Percentiles rank a stretch among this genome's conserved stretches.
These are phyloP conservation scores for Cyclina sinensis DNA, from an alignment of 1,140 invertebrate species.

Conservation along the genomic window DNA sequence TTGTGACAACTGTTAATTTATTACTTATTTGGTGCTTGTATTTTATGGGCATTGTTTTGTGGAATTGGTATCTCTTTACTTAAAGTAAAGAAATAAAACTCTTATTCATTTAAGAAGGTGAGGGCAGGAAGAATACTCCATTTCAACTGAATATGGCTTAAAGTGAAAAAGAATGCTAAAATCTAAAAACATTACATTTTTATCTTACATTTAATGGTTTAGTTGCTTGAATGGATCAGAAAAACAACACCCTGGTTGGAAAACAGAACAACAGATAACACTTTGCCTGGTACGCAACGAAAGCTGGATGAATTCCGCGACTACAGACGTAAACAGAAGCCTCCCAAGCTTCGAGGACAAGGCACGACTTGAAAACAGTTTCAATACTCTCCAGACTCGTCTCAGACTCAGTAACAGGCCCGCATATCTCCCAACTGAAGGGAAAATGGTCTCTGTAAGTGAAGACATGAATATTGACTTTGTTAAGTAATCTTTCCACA, in stretches of 20 bases:
- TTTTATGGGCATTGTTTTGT: too few species aligned
- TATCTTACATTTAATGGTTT: background rate
- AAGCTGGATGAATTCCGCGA: slow-evolving; percentile 99
- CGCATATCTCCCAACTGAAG: slow-evolving; percentile 99
- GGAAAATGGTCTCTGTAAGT: slow-evolving; percentile 98
- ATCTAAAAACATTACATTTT: background rate
- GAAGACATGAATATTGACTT: slow-evolving; percentile 29
- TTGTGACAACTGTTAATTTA: too few species aligned
- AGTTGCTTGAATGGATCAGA: slow-evolving; percentile 99
- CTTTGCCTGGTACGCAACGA: slow-evolving; percentile 97
- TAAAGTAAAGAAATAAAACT: too few species aligned
- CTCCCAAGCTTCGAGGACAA: slow-evolving; percentile 99
- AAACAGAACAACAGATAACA: slow-evolving; percentile 99
- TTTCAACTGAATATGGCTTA: background rate
- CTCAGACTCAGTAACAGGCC: slow-evolving; percentile 98
- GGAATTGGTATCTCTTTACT: too few species aligned
- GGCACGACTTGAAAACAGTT: slow-evolving; percentile 99
- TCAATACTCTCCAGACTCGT: slow-evolving; percentile 99
- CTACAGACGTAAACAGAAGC: slow-evolving; percentile 99
- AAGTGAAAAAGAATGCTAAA: background rate
- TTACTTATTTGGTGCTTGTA: too few species aligned
- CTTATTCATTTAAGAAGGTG: too few species aligned
- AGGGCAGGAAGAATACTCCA: too few species aligned
- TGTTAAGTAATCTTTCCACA: slow-evolving; percentile 30
- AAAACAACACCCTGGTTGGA: slow-evolving; percentile 98